Base-by-base conservation (phyloP, 2,888 invertebrate genomes). In the Deilephila elpenor region DNA sequence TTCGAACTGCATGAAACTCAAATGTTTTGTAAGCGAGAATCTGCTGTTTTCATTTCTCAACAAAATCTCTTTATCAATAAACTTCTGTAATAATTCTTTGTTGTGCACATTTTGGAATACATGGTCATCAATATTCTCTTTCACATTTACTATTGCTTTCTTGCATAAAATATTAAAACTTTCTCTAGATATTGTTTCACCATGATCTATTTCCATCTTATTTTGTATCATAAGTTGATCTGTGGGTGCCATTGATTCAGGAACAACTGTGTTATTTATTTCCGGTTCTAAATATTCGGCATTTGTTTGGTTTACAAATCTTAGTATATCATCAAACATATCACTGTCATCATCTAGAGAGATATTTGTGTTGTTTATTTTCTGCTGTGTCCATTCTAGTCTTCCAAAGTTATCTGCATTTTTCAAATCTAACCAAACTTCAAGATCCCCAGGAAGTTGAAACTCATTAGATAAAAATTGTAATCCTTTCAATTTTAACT, bases 1-100 rank as follows among this genome's bases (percentile, higher is more conserved):
- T 80, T 95, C 95, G 95, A 95, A 96, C 76, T 95, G 95, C 90
- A 95, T 93, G 73, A 95, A 94, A 77, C 95, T 94, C 59, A 95
- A 85, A 78, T 95, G 91, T 14, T 76, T 84, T 37, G 94, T 92
- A 56, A 93, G 79, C 25, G 93, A 89, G 67, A 83, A 78, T 1
- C 78, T 75, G 73, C 84, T 84, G n/a, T 83, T 78, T 75, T 88
- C 83, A 86, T 84, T 91, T 84, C 92, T 90, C 53, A 84, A 89
- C 5, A 72, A 75, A 77, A 94, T 93, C 83, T 95, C 94, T 71
- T 79, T 87, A 20, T 82, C 75, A 71, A 95, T 80, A 82, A 95
- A 95, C 29, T 82, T 71, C 73, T 86, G 83, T 61, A 95, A 80
- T 19, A 86, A 78, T 44, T 79, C 76, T 51, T 81, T 83, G 78